Evolutionary conservation across 1,140 invertebrate species (phyloP), one percentile per base, ranked within the genome.

Genomic region (Leptestheria dahalacensis): DNA sequence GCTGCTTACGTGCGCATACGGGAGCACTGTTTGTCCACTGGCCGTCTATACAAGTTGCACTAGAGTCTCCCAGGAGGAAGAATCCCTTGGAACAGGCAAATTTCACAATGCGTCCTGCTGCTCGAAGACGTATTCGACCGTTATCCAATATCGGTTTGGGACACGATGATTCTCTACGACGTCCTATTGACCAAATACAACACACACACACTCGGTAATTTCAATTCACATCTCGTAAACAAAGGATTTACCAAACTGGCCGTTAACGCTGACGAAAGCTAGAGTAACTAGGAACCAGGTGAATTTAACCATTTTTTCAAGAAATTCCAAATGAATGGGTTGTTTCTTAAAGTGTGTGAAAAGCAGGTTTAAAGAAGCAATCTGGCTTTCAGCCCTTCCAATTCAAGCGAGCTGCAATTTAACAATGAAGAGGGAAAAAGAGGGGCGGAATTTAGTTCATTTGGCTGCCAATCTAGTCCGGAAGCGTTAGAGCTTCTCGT

Each of bases 1-100:
- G 41, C 26, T 66, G 76, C 80, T 81, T 69, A 85, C 83, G 75
- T 63, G 82, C 76, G 69, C 82, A 85, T 47, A 81, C 72, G 1
- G 83, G 82, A 4, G 68, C 63, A 2, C 74, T 75, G 4, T 73
- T 73, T 55, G 80, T 79, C 82, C 82, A 84, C 3, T 70, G 60
- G 2, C 77, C 77, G 25, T 72, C 65, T 18, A 75, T 63, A 62
- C 83, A 85, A 10, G 75, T 79, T 0, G 79, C 71, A 65, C 78
- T 80, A 59, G 71, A 76, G 64, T 79, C 77, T 2, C 82, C 83
- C 4, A 83, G 72, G n/a, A 84, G 71, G 41, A 72, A 71, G 66
- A 73, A 84, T 1, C 74, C 72, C 2, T 68, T 63, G 29, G 66
- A 63, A 67, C 82, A 84, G 12, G 64, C 67, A 66, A 78, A 83